A percentile compares a stretch with the other conserved stretches of the same genome.
Conservation (phyloP, 1,140 invertebrate species). For the Aphelenchoides avenae region DNA sequence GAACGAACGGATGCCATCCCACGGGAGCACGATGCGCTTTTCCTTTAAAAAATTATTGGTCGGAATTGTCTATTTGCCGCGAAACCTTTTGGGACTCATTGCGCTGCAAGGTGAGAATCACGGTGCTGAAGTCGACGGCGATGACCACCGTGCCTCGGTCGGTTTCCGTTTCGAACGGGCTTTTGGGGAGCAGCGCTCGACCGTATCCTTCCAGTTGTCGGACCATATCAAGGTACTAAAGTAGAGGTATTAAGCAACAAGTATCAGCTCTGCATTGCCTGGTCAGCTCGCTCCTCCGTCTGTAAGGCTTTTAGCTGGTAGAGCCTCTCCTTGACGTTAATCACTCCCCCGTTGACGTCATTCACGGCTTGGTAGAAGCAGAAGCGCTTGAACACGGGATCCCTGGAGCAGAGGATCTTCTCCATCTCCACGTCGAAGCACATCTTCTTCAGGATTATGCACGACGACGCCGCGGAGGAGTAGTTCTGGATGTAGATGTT, state of each 20-base stretch:
- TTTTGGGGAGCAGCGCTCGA: constrained; percentile 25
- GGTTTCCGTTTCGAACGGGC: constrained; percentile 20
- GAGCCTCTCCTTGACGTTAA: constrained; percentile 42
- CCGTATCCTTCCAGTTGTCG: constrained; percentile 38
- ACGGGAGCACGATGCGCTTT: constrained; percentile 25
- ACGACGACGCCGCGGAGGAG: constrained; percentile 92
- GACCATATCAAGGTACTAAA: constrained; percentile 39
- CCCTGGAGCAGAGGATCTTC: constrained; percentile 28
- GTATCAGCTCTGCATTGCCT: constrained; percentile 7
- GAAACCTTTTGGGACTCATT: constrained; percentile 33
- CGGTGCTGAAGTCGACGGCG: constrained; percentile 22
- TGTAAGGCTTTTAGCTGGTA: constrained; percentile 57
- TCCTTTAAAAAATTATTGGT: constrained; percentile 17
- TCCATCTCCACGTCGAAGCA: constrained; percentile 69
- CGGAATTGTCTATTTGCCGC: background rate
- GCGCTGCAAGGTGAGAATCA: constrained; percentile 24
- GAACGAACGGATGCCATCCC: constrained; percentile 23
- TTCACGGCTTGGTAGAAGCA: constrained; percentile 55
- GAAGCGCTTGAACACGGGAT: constrained; percentile 42
- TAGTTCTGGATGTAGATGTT: constrained; percentile 98
- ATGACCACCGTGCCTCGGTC: constrained; percentile 26
- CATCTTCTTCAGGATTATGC: constrained; percentile 88
- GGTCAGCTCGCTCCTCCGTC: constrained; percentile 44
- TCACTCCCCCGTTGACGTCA: constrained; percentile 47
- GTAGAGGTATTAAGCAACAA: constrained; percentile 2